A percentile compares a stretch with the other conserved stretches of the same genome.
These are phyloP conservation scores for Nymphalis urticae DNA, from an alignment of 2,888 invertebrate species.

Conservation along the genomic window DNA sequence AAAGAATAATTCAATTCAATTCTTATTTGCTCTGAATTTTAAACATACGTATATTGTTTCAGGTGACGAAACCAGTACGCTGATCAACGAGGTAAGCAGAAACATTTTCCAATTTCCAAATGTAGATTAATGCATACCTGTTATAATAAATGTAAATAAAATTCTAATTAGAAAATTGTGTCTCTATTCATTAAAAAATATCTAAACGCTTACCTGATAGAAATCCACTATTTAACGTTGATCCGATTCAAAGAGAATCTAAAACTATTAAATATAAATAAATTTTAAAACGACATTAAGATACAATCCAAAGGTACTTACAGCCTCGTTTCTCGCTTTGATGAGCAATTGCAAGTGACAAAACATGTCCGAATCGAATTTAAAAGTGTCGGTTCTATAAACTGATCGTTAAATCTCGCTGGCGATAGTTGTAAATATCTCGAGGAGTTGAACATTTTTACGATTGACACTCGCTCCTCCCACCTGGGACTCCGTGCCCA, in stretches of 20 bases:
- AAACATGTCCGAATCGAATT: slow-evolving; percentile 72
- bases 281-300: slow-evolving; percentile 20
- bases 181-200: background rate
- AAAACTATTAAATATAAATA: slow-evolving; percentile 21
- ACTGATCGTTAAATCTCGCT: slow-evolving; percentile 78
- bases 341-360: slow-evolving; percentile 64
- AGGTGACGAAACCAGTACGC: slow-evolving; percentile 16
- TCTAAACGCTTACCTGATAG: background rate
- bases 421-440: slow-evolving; percentile 77
- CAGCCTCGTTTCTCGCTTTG: slow-evolving; percentile 53
- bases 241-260: slow-evolving; percentile 6
- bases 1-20: no score
- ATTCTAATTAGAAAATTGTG: background rate
- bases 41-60: slow-evolving; percentile 1
- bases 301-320: slow-evolving; percentile 18
- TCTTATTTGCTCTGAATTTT: no score
- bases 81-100: slow-evolving; percentile 6
- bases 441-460: slow-evolving; percentile 69
- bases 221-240: background rate
- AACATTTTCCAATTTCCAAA: background rate
- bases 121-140: no score
- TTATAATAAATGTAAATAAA: background rate
- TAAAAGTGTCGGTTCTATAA: slow-evolving; percentile 76
- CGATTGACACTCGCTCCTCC: slow-evolving; percentile 71
- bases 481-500: slow-evolving; percentile 72